Base-by-base conservation (phyloP, 2,113 vertebrate genomes). In the Antennarius striatus region DNA sequence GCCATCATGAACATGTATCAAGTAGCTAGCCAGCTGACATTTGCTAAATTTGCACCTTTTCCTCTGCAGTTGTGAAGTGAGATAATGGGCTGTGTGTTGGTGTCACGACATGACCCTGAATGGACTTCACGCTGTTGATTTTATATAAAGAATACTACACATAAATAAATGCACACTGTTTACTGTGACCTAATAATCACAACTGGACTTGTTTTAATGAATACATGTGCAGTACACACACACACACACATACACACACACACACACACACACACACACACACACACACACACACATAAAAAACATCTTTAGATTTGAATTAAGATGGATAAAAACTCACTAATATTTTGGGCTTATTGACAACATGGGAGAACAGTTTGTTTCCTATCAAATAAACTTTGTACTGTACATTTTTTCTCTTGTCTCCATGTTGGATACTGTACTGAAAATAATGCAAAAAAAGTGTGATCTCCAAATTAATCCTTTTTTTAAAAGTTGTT, bases 1-100 rank as follows among this genome's bases (percentile, higher is more conserved):
- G 56, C 68, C 74, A 80, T 70, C 36, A 55, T 80, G 46, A 73
- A 69, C 28, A 56, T 76, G 54, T 62, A 57, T 29, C 57, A 42
- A 68, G 16, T 32, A 39, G 13, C 50, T 13, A 59, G 14, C 3
- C 42, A 0, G 12, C n/a, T 39, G 14, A 13, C 9, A 68, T 10
- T 13, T 48, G 42, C 14, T 71, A 71, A 17, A 62, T 68, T 78
- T 82, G 71, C 65, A 80, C 55, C 68, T 36, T 14, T 55, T 36
- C 4, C 22, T 39, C 28, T 11, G 10, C 53, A 11, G 42, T 36
- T 36, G 32, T 36, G 32, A 36, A 36, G 32, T 36, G 32, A 36
- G 32, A 36, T 36, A 36, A 36, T 36, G 32, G 4, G 4, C 32
- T 36, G 32, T 36, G 4, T 4, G 4, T 36, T 7, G 4, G 32